These are phyloP conservation scores for Eretmodus cyanostictus DNA, from an alignment of 2,113 vertebrate genomes.

Conservation along the genomic window DNA sequence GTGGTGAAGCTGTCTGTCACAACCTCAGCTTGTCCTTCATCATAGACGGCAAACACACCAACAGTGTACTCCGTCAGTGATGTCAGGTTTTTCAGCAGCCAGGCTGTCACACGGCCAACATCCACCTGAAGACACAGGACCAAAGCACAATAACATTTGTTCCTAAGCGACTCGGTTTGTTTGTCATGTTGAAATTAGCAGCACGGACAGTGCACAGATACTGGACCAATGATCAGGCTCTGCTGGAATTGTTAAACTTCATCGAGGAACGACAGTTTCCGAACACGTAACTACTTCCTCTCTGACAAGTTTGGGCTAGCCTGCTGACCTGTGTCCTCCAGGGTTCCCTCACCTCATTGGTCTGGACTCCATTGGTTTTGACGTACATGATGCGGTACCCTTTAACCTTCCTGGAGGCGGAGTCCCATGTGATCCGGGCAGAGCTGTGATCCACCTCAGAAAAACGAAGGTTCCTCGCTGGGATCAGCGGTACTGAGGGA, in stretches of 20 bases:
- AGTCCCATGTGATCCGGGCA: slow-evolving; percentile 82
- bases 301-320: neutral
- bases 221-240: neutral
- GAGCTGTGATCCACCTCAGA: slow-evolving; percentile 82
- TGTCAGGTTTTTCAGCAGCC: slow-evolving; percentile 78
- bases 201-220: neutral
- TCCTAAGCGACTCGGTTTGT: neutral
- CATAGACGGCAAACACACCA: slow-evolving; percentile 84
- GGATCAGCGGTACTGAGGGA: slow-evolving; percentile 77
- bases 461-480: slow-evolving; percentile 82
- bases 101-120: slow-evolving; percentile 75
- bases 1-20: slow-evolving; percentile 86
- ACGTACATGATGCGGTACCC: slow-evolving; percentile 87
- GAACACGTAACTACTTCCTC: neutral
- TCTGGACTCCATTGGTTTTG: slow-evolving; percentile 81
- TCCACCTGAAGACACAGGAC: slow-evolving; percentile 74
- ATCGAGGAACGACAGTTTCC: neutral
- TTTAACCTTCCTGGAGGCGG: slow-evolving; percentile 73
- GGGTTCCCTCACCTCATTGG: slow-evolving; percentile 79
- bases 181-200: neutral
- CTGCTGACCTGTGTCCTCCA: rapidly evolving
- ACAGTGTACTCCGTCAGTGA: slow-evolving; percentile 85
- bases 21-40: slow-evolving; percentile 85
- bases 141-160: rapidly evolving
- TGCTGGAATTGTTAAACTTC: neutral